A percentile compares a stretch with the other conserved stretches of the same genome.
phyloP scores from a whole-genome alignment of 2,113 vertebrate genomes.

The Rhabdornis inornatus region DNA sequence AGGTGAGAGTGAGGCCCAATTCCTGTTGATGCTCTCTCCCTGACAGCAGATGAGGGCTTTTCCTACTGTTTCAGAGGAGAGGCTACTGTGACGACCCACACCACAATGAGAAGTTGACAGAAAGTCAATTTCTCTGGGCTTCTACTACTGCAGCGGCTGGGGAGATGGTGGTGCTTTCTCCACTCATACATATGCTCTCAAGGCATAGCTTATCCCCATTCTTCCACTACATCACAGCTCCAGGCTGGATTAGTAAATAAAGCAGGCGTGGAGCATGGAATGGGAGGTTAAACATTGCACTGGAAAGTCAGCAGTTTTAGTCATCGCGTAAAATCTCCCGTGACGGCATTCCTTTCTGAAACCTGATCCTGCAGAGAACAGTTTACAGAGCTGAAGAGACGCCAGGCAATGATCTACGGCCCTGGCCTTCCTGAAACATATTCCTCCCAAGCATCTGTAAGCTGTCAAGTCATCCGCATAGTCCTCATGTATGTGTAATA shows the following conservation, averaged over 20 bases:
- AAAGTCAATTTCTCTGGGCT: not conserved
- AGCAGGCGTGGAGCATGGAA: not conserved
- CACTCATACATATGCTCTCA: not conserved
- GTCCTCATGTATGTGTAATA: not conserved
- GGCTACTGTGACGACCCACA: not conserved
- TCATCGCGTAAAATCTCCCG: not conserved
- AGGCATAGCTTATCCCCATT: not conserved
- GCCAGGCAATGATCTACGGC: not conserved
- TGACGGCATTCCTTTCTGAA: conserved; percentile 25
- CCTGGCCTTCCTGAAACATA: not conserved
- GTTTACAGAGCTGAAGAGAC: not conserved
- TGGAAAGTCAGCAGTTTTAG: conserved; percentile 43
- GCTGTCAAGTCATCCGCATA: not conserved
- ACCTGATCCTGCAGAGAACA: not conserved
- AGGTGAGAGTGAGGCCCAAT: not conserved
- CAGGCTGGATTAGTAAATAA: conserved; percentile 3
- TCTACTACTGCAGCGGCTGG: not conserved
- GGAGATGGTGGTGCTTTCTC: not conserved
- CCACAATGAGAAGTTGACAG: not conserved
- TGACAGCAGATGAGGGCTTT: not conserved
- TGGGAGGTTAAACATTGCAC: not conserved
- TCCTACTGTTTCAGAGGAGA: not conserved
- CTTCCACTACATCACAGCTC: not conserved
- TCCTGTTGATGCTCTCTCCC: not conserved
- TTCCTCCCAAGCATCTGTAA: conserved; percentile 29